These are phyloP conservation scores for Myrmecophaga tridactyla DNA, from an alignment of 2,113 vertebrate genomes.

Conservation along the genomic window DNA sequence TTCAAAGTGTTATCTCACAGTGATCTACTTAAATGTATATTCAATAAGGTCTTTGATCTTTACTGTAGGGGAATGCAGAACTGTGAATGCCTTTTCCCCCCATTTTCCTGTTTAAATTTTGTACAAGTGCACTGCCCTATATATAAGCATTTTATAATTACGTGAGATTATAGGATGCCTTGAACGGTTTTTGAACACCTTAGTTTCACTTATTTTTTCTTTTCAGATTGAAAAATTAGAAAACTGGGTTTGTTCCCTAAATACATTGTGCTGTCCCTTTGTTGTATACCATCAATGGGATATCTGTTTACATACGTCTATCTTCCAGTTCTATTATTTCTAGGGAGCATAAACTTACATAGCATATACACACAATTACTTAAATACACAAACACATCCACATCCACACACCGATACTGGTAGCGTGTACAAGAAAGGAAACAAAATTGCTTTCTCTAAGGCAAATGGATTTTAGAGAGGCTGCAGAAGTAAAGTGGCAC, in stretches of 20 bases:
- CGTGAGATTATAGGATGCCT: not conserved
- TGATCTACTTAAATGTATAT: conserved; percentile 37
- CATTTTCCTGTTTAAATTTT: not conserved
- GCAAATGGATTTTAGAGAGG: not conserved
- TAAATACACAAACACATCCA: not conserved
- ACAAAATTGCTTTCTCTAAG: not conserved
- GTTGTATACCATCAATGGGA: not conserved
- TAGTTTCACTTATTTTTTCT: not conserved
- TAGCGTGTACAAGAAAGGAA: not conserved
- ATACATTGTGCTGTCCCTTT: not conserved
- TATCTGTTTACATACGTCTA: not conserved
- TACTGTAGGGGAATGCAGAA: not conserved
- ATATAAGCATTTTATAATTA: not conserved
- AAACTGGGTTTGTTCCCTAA: not conserved
- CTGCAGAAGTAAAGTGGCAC: not conserved
- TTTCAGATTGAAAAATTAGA: not conserved
- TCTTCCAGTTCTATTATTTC: not conserved
- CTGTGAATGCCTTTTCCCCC: not conserved
- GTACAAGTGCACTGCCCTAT: not conserved
- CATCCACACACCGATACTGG: not conserved
- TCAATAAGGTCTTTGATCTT: not conserved
- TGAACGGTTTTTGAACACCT: not conserved
- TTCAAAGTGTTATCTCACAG: conserved; percentile 35
- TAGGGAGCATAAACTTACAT: not conserved
- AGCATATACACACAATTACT: not conserved